These are phyloP conservation scores for Xenopus laevis DNA, from an alignment of 2,113 vertebrate genomes.

Conservation along the genomic window DNA sequence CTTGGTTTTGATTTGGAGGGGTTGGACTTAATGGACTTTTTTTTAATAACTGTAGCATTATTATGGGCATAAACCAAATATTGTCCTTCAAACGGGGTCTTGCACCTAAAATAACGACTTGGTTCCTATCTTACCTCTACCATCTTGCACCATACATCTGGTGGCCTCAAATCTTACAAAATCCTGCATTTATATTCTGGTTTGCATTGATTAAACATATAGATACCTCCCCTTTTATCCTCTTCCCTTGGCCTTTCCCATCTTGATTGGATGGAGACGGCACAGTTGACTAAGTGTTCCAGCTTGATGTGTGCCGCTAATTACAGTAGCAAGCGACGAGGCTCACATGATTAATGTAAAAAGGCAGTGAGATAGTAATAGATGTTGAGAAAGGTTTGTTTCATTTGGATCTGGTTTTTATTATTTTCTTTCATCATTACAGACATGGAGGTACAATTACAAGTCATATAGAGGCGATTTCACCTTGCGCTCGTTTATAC, in stretches of 20 bases:
- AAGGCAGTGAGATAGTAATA: conserved; percentile 38
- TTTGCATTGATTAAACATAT: conserved; percentile 13
- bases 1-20: too few relatives aligned
- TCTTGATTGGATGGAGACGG: conserved; percentile 35
- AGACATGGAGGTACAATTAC: conserved; percentile 33
- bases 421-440: conserved; percentile 34
- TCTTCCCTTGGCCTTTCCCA: conserved; percentile 5
- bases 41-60: too few relatives aligned
- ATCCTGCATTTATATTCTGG: background rate
- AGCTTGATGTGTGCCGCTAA: conserved; percentile 32
- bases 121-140: too few relatives aligned
- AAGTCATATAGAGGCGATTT: conserved; percentile 9
- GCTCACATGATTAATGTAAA: conserved; percentile 42
- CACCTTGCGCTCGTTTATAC: background rate
- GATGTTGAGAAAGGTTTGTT: conserved; percentile 39
- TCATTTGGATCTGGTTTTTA: conserved; percentile 39
- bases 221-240: conserved; percentile 3
- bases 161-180: background rate
- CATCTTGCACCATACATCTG: too few relatives aligned
- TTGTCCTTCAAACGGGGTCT: too few relatives aligned
- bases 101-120: too few relatives aligned
- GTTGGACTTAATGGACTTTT: too few relatives aligned
- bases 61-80: too few relatives aligned
- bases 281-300: conserved; percentile 29
- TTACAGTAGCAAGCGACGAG: conserved; percentile 29